These are phyloP conservation scores for Gymnoscopelus braueri DNA, from an alignment of 2,797 vertebrate species.

Conservation along the genomic window DNA sequence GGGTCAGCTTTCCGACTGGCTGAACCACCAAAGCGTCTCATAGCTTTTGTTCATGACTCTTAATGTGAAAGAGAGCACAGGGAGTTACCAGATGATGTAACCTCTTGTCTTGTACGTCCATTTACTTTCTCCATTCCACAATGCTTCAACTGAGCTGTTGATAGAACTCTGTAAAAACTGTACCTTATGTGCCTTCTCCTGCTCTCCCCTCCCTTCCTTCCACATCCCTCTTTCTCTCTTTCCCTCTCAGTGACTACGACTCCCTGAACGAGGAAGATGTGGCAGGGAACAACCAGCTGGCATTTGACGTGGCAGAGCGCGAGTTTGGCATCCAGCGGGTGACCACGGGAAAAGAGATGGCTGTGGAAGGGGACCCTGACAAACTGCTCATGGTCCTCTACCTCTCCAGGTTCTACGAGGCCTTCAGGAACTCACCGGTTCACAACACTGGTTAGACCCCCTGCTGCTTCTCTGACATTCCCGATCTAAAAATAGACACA, in stretches of 20 bases:
- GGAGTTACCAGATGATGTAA: too few species aligned
- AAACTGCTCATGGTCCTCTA: slow-evolving; percentile 97
- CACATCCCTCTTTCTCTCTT: background rate
- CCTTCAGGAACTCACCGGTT: slow-evolving; percentile 85
- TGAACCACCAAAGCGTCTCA: too few species aligned
- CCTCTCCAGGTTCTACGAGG: slow-evolving; percentile 94
- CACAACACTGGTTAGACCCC: slow-evolving; percentile 79
- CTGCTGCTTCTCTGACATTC: too few species aligned
- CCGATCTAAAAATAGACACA: too few species aligned
- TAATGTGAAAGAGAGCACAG: too few species aligned
- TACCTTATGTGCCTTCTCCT: background rate
- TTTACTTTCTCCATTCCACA: too few species aligned
- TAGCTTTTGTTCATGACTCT: background rate
- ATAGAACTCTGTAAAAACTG: background rate
- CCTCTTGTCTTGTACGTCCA: too few species aligned
- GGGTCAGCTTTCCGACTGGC: too few species aligned
- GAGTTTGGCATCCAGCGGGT: slow-evolving; percentile 93
- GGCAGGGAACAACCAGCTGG: slow-evolving; percentile 92
- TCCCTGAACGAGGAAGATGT: slow-evolving; percentile 86
- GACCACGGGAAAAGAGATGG: slow-evolving; percentile 92
- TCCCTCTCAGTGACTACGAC: slow-evolving; percentile 85
- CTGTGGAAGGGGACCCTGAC: slow-evolving; percentile 83
- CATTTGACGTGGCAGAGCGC: slow-evolving; percentile 89
- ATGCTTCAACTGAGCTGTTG: too few species aligned
- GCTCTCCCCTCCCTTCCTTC: background rate